Evolutionary conservation across 1,140 invertebrate species (phyloP).

Genomic region (Uloborus diversus): DNA sequence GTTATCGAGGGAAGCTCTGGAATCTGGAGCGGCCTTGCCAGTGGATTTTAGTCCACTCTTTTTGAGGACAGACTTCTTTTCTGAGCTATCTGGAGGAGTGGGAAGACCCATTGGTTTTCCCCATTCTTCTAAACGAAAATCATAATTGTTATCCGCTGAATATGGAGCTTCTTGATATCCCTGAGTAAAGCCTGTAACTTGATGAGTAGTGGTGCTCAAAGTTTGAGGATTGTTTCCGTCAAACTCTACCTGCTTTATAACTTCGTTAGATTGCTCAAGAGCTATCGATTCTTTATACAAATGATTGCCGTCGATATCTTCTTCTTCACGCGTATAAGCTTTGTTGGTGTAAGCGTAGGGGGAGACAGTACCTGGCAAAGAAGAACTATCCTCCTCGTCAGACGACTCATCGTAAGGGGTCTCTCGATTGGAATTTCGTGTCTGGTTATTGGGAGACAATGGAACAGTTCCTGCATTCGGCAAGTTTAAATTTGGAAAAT

Average conservation of each 20-base stretch:
- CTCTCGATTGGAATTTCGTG: neutral
- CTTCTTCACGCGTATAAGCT: conserved; percentile 42
- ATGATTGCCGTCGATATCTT: conserved; percentile 45
- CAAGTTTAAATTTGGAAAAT: conserved; percentile 24
- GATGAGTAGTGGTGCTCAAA: neutral
- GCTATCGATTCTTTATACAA: conserved; percentile 21
- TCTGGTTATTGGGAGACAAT: neutral
- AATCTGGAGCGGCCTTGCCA: neutral
- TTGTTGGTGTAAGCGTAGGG: conserved; percentile 51
- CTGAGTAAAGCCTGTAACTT: conserved; percentile 5
- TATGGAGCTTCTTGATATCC: conserved; percentile 17
- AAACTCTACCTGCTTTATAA: conserved; percentile 8
- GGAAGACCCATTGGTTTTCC: conserved; percentile 90
- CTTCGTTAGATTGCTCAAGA: conserved; percentile 4
- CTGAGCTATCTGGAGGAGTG: conserved; percentile 75
- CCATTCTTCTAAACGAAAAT: conserved; percentile 77
- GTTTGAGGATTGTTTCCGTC: conserved; percentile 29
- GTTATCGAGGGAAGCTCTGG: conserved; percentile 4
- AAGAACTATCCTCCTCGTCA: conserved; percentile 35
- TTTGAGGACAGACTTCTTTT: conserved; percentile 1
- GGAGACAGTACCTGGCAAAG: conserved; percentile 24
- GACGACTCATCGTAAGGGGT: conserved; percentile 34
- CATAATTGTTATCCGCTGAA: conserved; percentile 19
- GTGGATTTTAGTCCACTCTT: conserved; percentile 14
- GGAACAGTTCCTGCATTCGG: neutral